These are phyloP conservation scores for Lanistes nyassanus DNA, from an alignment of 1,140 invertebrate genomes.

Conservation along the genomic window DNA sequence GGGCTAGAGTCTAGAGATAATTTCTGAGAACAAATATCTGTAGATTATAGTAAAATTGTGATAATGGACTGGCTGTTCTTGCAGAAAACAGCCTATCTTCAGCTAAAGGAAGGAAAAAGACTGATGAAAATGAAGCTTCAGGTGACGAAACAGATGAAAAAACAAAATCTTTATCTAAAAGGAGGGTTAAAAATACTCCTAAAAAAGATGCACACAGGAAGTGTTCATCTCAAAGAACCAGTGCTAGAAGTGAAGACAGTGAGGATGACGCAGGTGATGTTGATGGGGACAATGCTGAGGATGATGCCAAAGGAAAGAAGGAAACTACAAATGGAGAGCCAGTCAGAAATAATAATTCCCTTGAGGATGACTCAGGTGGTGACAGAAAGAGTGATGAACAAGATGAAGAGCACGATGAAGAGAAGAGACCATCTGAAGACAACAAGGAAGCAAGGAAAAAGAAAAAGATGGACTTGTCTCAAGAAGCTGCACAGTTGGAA, in stretches of 20 bases:
- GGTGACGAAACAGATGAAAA: too few relatives aligned
- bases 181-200: constrained; percentile 3
- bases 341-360: background rate
- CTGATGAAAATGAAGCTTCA: too few relatives aligned
- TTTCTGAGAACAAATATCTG: too few relatives aligned
- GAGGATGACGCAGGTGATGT: constrained; percentile 14
- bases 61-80: too few relatives aligned
- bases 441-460: background rate
- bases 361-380: background rate
- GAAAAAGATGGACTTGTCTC: constrained; percentile 5
- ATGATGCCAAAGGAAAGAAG: background rate
- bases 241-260: background rate
- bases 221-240: background rate
- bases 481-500: constrained; percentile 4
- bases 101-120: too few relatives aligned
- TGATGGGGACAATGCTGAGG: constrained; percentile 27
- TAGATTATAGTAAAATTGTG: too few relatives aligned
- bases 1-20: too few relatives aligned
- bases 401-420: constrained; percentile 13
- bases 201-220: constrained; percentile 10
- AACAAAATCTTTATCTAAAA: background rate
- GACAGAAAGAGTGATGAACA: background rate
- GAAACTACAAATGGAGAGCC: background rate
- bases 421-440: background rate
- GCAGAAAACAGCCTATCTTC: too few relatives aligned